Conservation (phyloP, 1,140 invertebrate species). For the Bradynema listronoti region DNA sequence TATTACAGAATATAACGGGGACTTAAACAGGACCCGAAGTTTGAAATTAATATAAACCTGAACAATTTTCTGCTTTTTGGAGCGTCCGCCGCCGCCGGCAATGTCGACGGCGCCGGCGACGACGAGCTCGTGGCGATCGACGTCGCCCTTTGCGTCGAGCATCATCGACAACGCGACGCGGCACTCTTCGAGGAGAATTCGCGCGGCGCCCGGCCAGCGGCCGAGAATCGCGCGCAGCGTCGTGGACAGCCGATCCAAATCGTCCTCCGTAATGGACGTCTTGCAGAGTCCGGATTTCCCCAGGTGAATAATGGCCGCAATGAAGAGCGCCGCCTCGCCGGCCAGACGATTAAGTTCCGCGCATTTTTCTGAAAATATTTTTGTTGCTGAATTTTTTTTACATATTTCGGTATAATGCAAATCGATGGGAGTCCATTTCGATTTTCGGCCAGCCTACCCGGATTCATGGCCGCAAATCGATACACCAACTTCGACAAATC, state of each 20-base stretch:
- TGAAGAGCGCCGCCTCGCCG: constrained; percentile 78
- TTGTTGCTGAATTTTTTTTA: constrained; percentile 20
- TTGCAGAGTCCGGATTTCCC: constrained; percentile 68
- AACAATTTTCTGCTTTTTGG: constrained; percentile 44
- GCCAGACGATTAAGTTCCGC: constrained; percentile 64
- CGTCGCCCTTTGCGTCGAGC: constrained; percentile 74
- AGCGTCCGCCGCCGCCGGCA: constrained; percentile 59
- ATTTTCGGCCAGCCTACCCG: constrained; percentile 44
- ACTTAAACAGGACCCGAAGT: too few species aligned
- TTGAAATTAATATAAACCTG: too few species aligned
- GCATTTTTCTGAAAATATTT: too few species aligned
- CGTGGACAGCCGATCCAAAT: constrained; percentile 66
- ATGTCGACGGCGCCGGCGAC: constrained; percentile 73
- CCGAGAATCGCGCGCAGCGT: constrained; percentile 66
- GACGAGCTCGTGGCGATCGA: constrained; percentile 66
- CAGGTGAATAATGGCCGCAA: constrained; percentile 76
- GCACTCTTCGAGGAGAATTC: constrained; percentile 73
- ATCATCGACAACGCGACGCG: constrained; percentile 75
- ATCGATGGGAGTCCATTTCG: constrained; percentile 29
- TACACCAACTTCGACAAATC: constrained; percentile 82
- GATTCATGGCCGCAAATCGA: constrained; percentile 64
- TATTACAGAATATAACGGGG: constrained; percentile 3
- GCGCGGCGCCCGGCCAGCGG: constrained; percentile 66
- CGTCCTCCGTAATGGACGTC: constrained; percentile 82
- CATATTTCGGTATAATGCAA: constrained; percentile 24